These are phyloP conservation scores for Heliconius cydno DNA, from an alignment of 2,888 invertebrate genomes.

Conservation along the genomic window DNA sequence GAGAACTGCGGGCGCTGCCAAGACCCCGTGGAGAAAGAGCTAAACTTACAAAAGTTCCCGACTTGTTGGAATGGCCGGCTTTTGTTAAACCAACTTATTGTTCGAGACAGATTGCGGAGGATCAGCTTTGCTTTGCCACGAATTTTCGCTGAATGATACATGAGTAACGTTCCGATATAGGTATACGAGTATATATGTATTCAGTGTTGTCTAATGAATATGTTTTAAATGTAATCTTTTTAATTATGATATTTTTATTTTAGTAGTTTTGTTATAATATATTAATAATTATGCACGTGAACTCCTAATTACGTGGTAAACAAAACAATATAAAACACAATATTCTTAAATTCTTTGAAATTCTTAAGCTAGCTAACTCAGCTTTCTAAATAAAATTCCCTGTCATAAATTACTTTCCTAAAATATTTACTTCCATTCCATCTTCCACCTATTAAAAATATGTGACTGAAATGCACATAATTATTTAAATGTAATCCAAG, in stretches of 20 bases:
- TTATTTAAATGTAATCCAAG: neutral
- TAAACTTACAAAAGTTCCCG: conserved; percentile 82
- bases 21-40: conserved; percentile 78
- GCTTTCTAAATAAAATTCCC: neutral
- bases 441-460: neutral
- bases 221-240: neutral
- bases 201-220: conserved; percentile 5
- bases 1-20: conserved; percentile 74
- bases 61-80: conserved; percentile 82
- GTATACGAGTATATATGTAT: conserved; percentile 21
- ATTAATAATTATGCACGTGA: neutral
- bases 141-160: conserved; percentile 61
- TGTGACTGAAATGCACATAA: neutral
- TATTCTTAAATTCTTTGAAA: neutral
- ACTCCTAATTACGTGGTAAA: neutral
- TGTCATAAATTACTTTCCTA: too few species aligned
- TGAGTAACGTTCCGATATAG: conserved; percentile 49
- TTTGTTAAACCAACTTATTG: conserved; percentile 83
- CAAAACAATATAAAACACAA: neutral
- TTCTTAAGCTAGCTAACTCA: too few species aligned
- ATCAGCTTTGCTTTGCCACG: conserved; percentile 69
- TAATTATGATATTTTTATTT: neutral
- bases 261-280: neutral
- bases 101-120: conserved; percentile 81
- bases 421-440: too few species aligned